phyloP scores from a whole-genome alignment of 2,113 vertebrate genomes.

The Collichthys lucidus region DNA sequence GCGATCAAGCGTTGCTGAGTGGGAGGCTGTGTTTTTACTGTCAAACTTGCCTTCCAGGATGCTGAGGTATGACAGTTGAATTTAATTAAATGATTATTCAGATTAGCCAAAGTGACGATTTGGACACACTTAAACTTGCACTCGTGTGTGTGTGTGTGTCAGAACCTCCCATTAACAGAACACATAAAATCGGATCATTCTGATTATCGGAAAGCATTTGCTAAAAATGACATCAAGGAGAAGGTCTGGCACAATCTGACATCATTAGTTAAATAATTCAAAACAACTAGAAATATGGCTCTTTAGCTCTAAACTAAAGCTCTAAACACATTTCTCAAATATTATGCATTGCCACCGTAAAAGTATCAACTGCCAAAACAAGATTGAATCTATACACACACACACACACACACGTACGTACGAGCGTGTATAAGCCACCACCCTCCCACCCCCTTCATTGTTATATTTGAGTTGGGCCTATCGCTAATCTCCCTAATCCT shows the following conservation, averaged over 20 bases:
- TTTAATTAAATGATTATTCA: conserved; percentile 77
- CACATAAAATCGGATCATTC: conserved; percentile 58
- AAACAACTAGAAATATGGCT: conserved; percentile 17
- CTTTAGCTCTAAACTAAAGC: not conserved
- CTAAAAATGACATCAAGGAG: conserved; percentile 45
- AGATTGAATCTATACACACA: not conserved
- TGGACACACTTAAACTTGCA: conserved; percentile 51
- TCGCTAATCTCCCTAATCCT: conserved; percentile 77
- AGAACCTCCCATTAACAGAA: conserved; percentile 42
- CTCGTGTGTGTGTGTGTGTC: conserved; percentile 23
- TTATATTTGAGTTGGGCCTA: conserved; percentile 66
- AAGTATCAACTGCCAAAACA: conserved; percentile 6
- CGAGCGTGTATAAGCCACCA: conserved; percentile 19
- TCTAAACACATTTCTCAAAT: not conserved
- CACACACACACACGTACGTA: no score
- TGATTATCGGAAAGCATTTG: conserved; percentile 47
- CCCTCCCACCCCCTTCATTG: conserved; percentile 42
- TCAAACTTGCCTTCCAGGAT: conserved; percentile 65
- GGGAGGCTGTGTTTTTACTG: conserved; percentile 70
- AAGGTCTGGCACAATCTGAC: not conserved
- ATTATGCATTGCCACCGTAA: not conserved
- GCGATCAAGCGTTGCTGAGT: conserved; percentile 61
- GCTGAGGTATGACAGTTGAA: conserved; percentile 70
- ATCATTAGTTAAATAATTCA: conserved; percentile 9
- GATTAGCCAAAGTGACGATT: conserved; percentile 67